Evolutionary conservation across 2,797 vertebrate genomes (phyloP), one percentile per base, ranked within the genome.

Genomic region (Prunella strophiata): DNA sequence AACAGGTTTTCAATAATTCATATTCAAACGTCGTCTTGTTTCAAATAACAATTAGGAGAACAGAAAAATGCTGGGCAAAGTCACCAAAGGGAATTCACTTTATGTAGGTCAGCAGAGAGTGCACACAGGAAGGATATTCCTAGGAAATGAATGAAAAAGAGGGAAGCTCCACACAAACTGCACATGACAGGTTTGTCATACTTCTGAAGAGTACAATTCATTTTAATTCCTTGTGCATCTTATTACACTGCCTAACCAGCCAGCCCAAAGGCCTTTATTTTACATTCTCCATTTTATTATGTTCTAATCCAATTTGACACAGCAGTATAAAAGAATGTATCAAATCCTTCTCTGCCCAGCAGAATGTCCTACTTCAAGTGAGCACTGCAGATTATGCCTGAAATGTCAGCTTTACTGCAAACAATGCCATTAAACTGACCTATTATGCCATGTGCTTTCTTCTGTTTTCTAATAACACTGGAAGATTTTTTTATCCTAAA

Each of bases 271-370:
- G 84, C 66, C 72, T 83, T 88, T 89, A 54, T 85, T 81, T 89
- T 77, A 68, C 61, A 36, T 62, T 78, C 68, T 76, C 62, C 43
- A 32, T 94, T 94, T 88, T 91, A 75, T 80, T 92, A 25, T 47
- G 34, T 77, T 85, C 43, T 93, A 93, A 91, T 93, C 82, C 79
- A 91, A 63, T 88, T 89, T 88, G 79, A 84, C 66, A 78, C 51
- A 76, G 62, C 59, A 85, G n/a, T 84, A 72, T 34, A 86, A 88
- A 89, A 83, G 58, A 94, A 85, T 29, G 36, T 58, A 84, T 78
- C 16, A 66, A 94, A 94, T 91, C 70, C 47, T 94, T 21, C 55
- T 88, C 63, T 85, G 59, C 81, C 54, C 48, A 91, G 83, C 14
- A 88, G 88, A 95, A 94, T 54, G 63, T 30, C 75, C 85, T 82